Percentiles rank a stretch among this genome's conserved stretches.
Conservation (phyloP, 2,888 invertebrate genomes). For the Smittia sp. region DNA sequence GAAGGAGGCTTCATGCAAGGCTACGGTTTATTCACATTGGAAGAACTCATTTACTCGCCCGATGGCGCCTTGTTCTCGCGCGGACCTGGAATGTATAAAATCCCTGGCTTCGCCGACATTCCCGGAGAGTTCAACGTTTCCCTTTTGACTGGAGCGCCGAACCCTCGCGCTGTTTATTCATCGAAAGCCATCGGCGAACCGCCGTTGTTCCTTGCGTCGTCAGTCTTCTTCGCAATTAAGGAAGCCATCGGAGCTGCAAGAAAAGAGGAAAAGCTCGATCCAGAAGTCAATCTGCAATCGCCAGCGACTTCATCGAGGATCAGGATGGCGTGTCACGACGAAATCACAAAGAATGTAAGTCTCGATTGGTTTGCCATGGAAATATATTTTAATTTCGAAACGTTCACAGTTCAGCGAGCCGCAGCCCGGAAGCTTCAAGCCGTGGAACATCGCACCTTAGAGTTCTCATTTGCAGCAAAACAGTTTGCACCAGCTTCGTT, state of each 20-base stretch:
- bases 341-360: slow-evolving; percentile 71
- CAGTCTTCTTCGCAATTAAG: slow-evolving; percentile 85
- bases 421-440: neutral
- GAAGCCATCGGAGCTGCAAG: slow-evolving; percentile 81
- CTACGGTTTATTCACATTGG: slow-evolving; percentile 86
- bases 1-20: slow-evolving; percentile 96
- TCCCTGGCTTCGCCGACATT: slow-evolving; percentile 90
- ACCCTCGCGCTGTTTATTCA: slow-evolving; percentile 88
- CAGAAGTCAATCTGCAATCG: slow-evolving; percentile 66
- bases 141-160: slow-evolving; percentile 83
- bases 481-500: neutral
- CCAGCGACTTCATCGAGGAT: slow-evolving; percentile 89
- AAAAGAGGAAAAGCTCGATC: slow-evolving; percentile 62
- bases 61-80: slow-evolving; percentile 76
- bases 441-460: slow-evolving; percentile 30
- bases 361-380: no score
- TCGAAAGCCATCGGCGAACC: slow-evolving; percentile 98
- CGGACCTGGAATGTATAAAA: slow-evolving; percentile 92
- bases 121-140: slow-evolving; percentile 91
- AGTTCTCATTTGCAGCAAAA: neutral
- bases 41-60: slow-evolving; percentile 84
- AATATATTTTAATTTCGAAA: neutral
- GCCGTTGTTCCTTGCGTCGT: slow-evolving; percentile 84
- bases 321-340: slow-evolving; percentile 84
- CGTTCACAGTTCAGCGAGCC: slow-evolving; percentile 10